Percentiles rank a stretch among this genome's conserved stretches.
phyloP scores from a whole-genome alignment of 2,797 vertebrate species.

The Heterohyrax brucei region DNA sequence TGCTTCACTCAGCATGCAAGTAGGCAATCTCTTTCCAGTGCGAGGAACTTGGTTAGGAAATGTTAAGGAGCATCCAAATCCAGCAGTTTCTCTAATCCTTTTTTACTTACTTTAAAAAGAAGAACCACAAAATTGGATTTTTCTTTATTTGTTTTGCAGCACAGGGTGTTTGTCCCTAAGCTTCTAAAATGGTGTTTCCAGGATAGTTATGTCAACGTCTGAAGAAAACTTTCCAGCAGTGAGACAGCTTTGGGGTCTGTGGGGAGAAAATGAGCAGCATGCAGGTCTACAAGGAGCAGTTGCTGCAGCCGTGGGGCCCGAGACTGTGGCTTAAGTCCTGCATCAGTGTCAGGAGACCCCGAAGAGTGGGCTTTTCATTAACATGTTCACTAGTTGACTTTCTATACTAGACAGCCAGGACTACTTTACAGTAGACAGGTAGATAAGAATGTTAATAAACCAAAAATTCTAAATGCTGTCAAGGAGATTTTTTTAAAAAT shows the following conservation, averaged over 20 bases:
- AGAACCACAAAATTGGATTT: neutral
- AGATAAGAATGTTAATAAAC: neutral
- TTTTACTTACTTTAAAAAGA: constrained; percentile 61
- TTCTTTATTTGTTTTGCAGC: constrained; percentile 61
- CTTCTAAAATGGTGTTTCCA: constrained; percentile 49
- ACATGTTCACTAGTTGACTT: constrained; percentile 1
- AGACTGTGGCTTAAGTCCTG: neutral
- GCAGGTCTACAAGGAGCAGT: neutral
- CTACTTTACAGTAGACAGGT: neutral
- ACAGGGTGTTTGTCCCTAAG: constrained; percentile 1
- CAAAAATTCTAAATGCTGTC: neutral
- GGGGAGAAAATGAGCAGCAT: constrained; percentile 28
- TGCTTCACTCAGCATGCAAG: constrained; percentile 69
- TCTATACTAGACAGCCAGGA: constrained; percentile 43
- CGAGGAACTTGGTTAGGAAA: constrained; percentile 11
- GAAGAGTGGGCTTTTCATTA: neutral
- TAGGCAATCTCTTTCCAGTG: constrained; percentile 71
- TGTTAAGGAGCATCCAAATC: constrained; percentile 63
- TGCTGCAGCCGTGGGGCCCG: neutral
- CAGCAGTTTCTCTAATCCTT: constrained; percentile 65
- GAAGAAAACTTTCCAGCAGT: constrained; percentile 40
- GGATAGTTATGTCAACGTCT: constrained; percentile 49
- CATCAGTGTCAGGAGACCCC: constrained; percentile 5
- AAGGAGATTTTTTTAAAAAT: constrained; percentile 59
- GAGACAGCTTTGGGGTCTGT: neutral